These are phyloP conservation scores for Cinara cedri DNA, from an alignment of 2,888 invertebrate species.

Conservation along the genomic window DNA sequence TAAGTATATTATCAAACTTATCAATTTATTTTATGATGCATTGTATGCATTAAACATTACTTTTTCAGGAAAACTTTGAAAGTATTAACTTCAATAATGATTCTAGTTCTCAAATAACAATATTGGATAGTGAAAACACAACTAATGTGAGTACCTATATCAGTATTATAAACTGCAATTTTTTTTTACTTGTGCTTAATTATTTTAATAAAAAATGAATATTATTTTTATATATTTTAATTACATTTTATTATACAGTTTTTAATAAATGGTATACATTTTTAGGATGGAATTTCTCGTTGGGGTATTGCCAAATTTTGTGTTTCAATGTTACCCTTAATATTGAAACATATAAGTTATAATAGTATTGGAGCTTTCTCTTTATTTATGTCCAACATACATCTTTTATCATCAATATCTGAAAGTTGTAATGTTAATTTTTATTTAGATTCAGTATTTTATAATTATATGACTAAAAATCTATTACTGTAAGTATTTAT, in stretches of 20 bases:
- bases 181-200: neutral
- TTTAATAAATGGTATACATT: neutral
- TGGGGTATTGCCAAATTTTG: conserved; percentile 51
- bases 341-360: conserved; percentile 30
- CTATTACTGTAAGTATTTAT: conserved; percentile 32
- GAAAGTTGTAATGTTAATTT: conserved; percentile 14
- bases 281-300: conserved; percentile 34
- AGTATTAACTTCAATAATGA: neutral
- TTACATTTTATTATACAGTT: neutral
- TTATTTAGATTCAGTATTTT: conserved; percentile 30
- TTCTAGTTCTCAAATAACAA: conserved; percentile 32
- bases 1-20: conserved; percentile 10
- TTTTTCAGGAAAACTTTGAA: conserved; percentile 29
- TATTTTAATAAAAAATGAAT: neutral
- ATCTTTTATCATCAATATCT: conserved; percentile 34
- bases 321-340: conserved; percentile 27
- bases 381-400: conserved; percentile 37
- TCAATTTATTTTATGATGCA: neutral
- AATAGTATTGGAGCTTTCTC: conserved; percentile 35
- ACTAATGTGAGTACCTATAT: conserved; percentile 13
- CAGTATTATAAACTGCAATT: neutral
- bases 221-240: neutral
- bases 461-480: conserved; percentile 14
- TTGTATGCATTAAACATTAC: neutral
- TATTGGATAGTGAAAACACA: conserved; percentile 17